Evolutionary conservation across 2,113 vertebrate genomes (phyloP), one percentile per base, ranked within the genome.

Genomic region (Hippoglossus stenolepis): DNA sequence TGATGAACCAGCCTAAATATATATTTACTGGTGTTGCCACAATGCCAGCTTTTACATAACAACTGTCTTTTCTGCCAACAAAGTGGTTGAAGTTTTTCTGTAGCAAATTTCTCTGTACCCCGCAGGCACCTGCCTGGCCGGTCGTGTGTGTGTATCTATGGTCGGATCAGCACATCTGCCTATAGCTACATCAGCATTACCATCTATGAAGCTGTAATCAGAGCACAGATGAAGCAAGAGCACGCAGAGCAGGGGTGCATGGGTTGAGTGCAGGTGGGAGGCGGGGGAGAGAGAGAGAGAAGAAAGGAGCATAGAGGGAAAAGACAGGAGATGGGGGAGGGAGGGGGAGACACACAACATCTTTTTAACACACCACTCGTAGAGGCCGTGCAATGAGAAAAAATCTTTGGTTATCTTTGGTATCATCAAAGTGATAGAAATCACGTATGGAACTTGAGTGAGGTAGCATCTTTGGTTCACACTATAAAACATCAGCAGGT

Each of bases 401-500:
- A 91, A 94, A 96, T 97, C 96, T 98, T 99, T 98, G 97, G 97
- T 98, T 97, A 95, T 98, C 97, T 99, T 99, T 98, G 98, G 97
- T 99, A 97, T 99, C 97, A 95, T 98, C 96, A 96, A 95, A 93
- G 97, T 98, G 97, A 99, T 98, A 97, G 96, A 98, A 97, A 98
- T 98, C 97, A 99, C 96, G 84, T 96, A 96, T 98, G 97, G 96
- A 97, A 96, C 97, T 97, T 88, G 96, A 97, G 97, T 99, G 97
- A 99, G 98, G 98, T 99, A 99, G 98, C 96, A 94, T 99, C 98
- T 99, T 98, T 98, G 97, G 97, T 99, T 99, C 96, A 96, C 95
- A 97, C 96, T 97, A 97, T 96, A 97, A 93, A 97, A 98, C 96
- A 96, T 95, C 96, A 97, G 95, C 96, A 96, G 96, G 95, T 96